phyloP scores from a whole-genome alignment of 2,888 invertebrate genomes.

The Deroplatys truncata region DNA sequence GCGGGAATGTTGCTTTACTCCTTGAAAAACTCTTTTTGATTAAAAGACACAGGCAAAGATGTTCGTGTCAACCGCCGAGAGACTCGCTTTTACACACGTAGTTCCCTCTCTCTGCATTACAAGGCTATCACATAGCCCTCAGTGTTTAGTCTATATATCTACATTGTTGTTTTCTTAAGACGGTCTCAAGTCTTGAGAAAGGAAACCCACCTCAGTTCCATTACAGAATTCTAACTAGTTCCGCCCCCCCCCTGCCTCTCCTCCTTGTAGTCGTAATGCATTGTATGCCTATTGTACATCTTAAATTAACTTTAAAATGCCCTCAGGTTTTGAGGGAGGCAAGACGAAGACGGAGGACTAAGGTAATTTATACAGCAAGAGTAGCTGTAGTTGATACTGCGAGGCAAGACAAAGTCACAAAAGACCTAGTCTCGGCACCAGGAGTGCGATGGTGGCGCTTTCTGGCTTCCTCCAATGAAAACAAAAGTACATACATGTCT shows the following conservation, averaged over 20 bases:
- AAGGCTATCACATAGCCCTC: not conserved
- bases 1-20: not conserved
- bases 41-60: not conserved
- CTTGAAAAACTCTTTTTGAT: not conserved
- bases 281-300: slow-evolving; percentile 43
- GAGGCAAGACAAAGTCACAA: slow-evolving; percentile 14
- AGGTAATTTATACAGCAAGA: slow-evolving; percentile 11
- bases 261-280: slow-evolving; percentile 37
- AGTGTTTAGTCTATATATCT: not conserved
- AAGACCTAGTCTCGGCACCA: not conserved
- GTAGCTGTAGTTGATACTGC: not conserved
- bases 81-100: not conserved
- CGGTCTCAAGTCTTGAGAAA: slow-evolving; percentile 3
- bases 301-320: slow-evolving; percentile 42
- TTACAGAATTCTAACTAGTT: slow-evolving; percentile 39
- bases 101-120: not conserved
- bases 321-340: slow-evolving; percentile 32
- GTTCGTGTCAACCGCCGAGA: no score
- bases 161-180: slow-evolving; percentile 23
- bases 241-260: not conserved
- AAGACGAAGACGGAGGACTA: not conserved
- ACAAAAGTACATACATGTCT: not conserved
- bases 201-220: slow-evolving; percentile 16
- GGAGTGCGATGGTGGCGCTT: not conserved
- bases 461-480: not conserved